Conservation (phyloP, 2,888 invertebrate genomes). For the Scelioninae gen. 1 region DNA sequence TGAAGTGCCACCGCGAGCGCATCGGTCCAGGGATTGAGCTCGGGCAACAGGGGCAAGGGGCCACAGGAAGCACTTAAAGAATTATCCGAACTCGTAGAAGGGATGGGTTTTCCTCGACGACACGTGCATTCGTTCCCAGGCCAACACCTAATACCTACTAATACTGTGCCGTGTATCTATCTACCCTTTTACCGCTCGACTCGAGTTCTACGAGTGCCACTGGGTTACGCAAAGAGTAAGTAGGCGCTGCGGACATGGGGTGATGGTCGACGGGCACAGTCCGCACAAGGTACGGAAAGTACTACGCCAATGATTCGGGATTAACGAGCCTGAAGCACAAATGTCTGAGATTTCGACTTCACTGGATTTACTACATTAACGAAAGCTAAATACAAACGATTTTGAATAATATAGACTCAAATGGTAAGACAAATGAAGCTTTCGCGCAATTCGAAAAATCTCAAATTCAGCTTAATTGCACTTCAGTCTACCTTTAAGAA, state of each 20-base stretch:
- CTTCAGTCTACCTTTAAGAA: too few species aligned
- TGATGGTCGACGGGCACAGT: constrained; percentile 43
- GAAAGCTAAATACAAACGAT: constrained; percentile 44
- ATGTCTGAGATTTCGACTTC: constrained; percentile 47
- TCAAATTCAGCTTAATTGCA: too few species aligned
- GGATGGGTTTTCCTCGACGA: constrained; percentile 78
- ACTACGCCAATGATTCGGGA: constrained; percentile 43
- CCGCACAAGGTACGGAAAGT: constrained; percentile 35
- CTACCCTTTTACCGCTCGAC: constrained; percentile 83
- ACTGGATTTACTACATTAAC: constrained; percentile 38
- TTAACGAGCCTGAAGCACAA: constrained; percentile 54
- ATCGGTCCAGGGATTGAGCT: constrained; percentile 68
- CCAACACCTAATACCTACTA: constrained; percentile 85
- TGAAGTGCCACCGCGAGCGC: constrained; percentile 70
- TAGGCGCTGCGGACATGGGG: constrained; percentile 56
- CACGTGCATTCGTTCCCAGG: constrained; percentile 84
- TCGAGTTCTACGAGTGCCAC: constrained; percentile 80
- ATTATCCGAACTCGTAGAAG: constrained; percentile 83
- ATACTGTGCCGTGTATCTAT: constrained; percentile 83
- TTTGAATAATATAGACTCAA: constrained; percentile 21
- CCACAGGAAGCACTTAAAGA: constrained; percentile 84
- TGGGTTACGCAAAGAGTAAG: constrained; percentile 70
- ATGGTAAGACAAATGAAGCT: too few species aligned
- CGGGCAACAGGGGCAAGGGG: constrained; percentile 70
- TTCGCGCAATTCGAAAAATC: too few species aligned